Evolutionary conservation across 2,797 vertebrate genomes (phyloP).

Genomic region (Hirundo rustica): DNA sequence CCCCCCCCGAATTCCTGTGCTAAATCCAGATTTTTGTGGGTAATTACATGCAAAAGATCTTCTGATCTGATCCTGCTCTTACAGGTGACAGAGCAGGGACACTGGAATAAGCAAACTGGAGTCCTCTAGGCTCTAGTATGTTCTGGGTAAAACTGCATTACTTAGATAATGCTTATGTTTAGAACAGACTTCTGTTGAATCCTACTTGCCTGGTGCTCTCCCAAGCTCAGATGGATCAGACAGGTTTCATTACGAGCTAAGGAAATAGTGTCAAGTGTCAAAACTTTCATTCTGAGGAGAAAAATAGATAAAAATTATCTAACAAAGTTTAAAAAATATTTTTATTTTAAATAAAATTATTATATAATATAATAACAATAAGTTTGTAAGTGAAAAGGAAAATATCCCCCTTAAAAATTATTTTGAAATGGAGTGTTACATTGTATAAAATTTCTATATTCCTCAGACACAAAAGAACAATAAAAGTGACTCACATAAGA

Average conservation of each 20-base stretch:
- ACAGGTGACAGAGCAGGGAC: background rate
- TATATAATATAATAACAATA: background rate
- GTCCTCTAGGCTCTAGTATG: background rate
- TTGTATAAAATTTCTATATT: background rate
- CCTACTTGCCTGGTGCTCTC: background rate
- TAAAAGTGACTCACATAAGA: background rate
- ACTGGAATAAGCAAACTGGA: background rate
- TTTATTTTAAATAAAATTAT: background rate
- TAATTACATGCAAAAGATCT: background rate
- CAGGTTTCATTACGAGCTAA: background rate
- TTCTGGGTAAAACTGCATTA: background rate
- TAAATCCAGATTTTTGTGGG: background rate
- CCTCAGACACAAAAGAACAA: background rate
- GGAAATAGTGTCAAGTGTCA: background rate
- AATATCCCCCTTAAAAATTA: background rate
- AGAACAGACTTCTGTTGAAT: background rate
- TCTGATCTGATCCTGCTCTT: background rate
- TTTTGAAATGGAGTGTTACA: background rate
- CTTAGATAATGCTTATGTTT: background rate
- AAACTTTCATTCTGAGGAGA: background rate
- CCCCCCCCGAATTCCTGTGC: background rate
- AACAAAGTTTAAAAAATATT: background rate
- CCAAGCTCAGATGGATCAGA: background rate
- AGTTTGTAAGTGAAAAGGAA: background rate
- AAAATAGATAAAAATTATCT: background rate